Percentiles rank a stretch among this genome's conserved stretches.
These are phyloP conservation scores for Rhadinocentrus ornatus DNA, from an alignment of 2,797 vertebrate species.

Conservation along the genomic window DNA sequence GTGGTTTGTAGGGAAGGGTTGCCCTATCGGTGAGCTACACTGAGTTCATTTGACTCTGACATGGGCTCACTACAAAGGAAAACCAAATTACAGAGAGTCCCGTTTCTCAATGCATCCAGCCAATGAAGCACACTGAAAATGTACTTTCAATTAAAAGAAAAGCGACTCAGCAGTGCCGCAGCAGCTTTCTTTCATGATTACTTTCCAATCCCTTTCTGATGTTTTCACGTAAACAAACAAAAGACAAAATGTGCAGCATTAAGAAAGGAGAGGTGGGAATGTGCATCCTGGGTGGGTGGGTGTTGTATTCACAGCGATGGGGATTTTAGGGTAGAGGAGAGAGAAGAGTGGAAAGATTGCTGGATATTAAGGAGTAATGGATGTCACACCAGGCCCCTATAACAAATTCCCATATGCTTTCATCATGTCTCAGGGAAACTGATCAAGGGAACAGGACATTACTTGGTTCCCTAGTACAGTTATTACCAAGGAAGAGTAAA, in stretches of 20 bases:
- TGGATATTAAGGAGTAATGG: conserved; percentile 78
- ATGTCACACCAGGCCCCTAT: conserved; percentile 71
- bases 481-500: conserved; percentile 75
- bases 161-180: conserved; percentile 61
- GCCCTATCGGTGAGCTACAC: conserved; percentile 58
- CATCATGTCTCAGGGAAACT: conserved; percentile 75
- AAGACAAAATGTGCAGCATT: conserved; percentile 62
- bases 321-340: conserved; percentile 62
- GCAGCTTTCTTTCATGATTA: conserved; percentile 67
- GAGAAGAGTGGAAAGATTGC: conserved; percentile 64
- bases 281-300: conserved; percentile 48
- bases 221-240: conserved; percentile 65
- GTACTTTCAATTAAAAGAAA: conserved; percentile 75
- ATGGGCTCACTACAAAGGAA: conserved; percentile 75
- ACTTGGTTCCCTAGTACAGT: conserved; percentile 69
- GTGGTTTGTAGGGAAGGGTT: conserved; percentile 69
- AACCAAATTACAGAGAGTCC: conserved; percentile 70
- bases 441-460: conserved; percentile 81
- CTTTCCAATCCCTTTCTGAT: conserved; percentile 58
- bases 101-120: conserved; percentile 47
- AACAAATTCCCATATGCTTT: conserved; percentile 78
- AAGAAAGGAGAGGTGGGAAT: conserved; percentile 49
- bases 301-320: conserved; percentile 52
- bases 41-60: conserved; percentile 72
- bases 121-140: conserved; percentile 66